Conservation (phyloP, 2,888 invertebrate species). For the Patella depressa region DNA sequence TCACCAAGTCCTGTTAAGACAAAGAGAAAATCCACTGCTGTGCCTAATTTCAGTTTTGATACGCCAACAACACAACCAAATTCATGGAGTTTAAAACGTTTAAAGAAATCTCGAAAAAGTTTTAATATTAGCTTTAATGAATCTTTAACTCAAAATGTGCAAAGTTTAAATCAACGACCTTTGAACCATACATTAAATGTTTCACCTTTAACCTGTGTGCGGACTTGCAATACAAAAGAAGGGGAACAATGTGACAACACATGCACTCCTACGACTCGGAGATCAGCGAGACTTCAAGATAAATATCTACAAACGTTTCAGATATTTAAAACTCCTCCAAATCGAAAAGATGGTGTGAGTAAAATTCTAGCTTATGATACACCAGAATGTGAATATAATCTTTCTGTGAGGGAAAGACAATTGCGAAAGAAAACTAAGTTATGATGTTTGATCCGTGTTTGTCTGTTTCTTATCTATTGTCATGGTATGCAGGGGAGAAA, state of each 20-base stretch:
- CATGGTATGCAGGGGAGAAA: too few relatives aligned
- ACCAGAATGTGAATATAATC: slow-evolving; percentile 49
- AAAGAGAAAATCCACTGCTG: background rate
- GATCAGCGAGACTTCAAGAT: slow-evolving; percentile 2
- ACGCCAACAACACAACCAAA: background rate
- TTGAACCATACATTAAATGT: slow-evolving; percentile 4
- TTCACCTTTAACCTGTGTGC: background rate
- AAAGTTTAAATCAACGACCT: background rate
- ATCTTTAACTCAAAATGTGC: background rate
- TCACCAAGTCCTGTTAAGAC: background rate
- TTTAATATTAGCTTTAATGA: slow-evolving; percentile 1
- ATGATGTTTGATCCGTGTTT: too few relatives aligned
- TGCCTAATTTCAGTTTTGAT: background rate
- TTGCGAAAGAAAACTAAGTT: slow-evolving; percentile 16
- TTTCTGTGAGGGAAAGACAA: slow-evolving; percentile 43
- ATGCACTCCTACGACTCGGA: background rate
- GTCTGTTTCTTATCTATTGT: too few relatives aligned
- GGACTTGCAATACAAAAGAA: background rate
- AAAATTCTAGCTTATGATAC: slow-evolving; percentile 49
- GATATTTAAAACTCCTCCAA: background rate
- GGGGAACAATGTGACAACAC: background rate
- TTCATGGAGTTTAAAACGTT: background rate
- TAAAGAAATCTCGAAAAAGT: background rate
- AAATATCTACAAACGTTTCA: slow-evolving; percentile 10
- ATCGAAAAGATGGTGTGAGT: background rate